Base-by-base conservation (phyloP, 1,140 invertebrate genomes). In the Drosophila mayri region DNA sequence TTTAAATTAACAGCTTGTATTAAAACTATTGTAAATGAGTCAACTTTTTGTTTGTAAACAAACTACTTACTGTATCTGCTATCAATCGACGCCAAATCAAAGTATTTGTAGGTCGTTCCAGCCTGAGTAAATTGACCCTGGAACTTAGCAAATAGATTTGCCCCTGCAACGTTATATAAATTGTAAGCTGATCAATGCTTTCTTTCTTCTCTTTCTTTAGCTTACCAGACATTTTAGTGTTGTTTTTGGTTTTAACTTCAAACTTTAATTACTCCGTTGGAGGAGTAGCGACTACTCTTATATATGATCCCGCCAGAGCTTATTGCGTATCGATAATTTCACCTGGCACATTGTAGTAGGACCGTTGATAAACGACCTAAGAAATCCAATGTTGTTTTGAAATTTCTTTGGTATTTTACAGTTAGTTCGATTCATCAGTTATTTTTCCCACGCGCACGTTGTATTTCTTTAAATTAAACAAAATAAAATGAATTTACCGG, bases 381-480 rank as follows among this genome's bases (percentile, higher is more conserved):
- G 1, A 50, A 30, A 18, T 12, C 47, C n/a, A 7, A 2, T 1
- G 12, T 30, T 18, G 2, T 18, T 30, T 18, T 12, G 1, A 30
- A 28, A 18, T 18, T 18, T 10, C 10, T 7, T 18, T 50, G 47
- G 25, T 50, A 30, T 50, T 50, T 30, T n/a, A 1, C n/a, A n/a
- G 11, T 12, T 30, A 50, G 7, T 3, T 30, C 2, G 8, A 18
- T 50, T 30, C 18, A 11, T 18, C 16, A 12, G 25, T 22, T 38
- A 38, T 46, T 30, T 30, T 52, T 46, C n/a, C 35, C 57, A 65
- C 47, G 25, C 63, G 76, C 79, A 88, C 84, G 83, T 80, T 88
- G 80, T 58, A 67, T 71, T 49, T 46, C 62, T 62, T 62, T 11
- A 8, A 28, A 28, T 55, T 44, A 47, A 43, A 20, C 46, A 60